Conservation (phyloP, 2,113 vertebrate species). For the Odontophorus gujanensis region DNA sequence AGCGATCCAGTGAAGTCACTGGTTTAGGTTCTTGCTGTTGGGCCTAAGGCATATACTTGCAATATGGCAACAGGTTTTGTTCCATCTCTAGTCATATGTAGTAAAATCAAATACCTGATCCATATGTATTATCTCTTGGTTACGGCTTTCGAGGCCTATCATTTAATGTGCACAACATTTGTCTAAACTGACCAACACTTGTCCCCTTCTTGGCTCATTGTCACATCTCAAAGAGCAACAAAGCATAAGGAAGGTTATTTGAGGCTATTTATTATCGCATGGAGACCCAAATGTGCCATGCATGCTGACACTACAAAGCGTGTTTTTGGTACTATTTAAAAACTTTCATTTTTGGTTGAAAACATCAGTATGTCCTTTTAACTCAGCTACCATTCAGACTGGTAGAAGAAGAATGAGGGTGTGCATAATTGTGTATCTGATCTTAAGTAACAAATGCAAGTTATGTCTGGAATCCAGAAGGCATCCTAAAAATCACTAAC, state of each 20-base stretch:
- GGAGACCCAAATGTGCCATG: not conserved
- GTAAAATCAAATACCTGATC: not conserved
- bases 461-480: not conserved
- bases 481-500: not conserved
- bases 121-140: not conserved
- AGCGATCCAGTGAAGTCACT: not conserved
- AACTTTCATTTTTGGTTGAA: not conserved
- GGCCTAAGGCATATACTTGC: not conserved
- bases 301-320: not conserved
- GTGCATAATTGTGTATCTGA: not conserved
- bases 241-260: not conserved
- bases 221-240: not conserved
- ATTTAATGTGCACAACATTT: not conserved
- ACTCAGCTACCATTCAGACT: not conserved
- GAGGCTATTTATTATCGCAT: not conserved
- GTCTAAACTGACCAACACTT: not conserved
- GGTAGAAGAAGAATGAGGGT: not conserved
- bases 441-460: not conserved
- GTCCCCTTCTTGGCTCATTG: not conserved
- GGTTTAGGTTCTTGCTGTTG: not conserved
- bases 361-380: not conserved
- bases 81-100: rapidly evolving
- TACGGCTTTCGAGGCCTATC: not conserved
- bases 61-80: not conserved
- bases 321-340: not conserved